A percentile compares a stretch with the other conserved stretches of the same genome.
Conservation (phyloP, 2,113 vertebrate genomes). For the Puffinus mauretanicus region DNA sequence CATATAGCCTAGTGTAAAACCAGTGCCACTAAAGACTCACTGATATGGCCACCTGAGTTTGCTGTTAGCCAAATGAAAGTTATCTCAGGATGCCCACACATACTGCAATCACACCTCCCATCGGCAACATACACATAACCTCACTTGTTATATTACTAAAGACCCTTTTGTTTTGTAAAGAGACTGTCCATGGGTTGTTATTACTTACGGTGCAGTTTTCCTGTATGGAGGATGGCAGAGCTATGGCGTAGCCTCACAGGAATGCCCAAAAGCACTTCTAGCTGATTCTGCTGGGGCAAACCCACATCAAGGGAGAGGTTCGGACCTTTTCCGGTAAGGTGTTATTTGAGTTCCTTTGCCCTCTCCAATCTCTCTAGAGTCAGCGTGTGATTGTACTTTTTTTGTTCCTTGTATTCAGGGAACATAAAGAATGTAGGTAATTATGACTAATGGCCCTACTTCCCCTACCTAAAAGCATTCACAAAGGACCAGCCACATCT, state of each 20-base stretch:
- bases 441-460: neutral
- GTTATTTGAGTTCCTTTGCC: neutral
- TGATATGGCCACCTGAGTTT: neutral
- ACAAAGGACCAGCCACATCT: neutral
- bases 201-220: neutral
- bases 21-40: neutral
- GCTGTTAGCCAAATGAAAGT: neutral
- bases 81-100: neutral
- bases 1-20: neutral
- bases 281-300: neutral
- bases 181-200: neutral
- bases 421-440: neutral
- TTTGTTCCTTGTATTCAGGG: neutral
- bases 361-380: neutral
- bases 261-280: neutral
- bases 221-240: neutral
- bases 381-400: neutral
- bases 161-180: neutral
- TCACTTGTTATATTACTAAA: neutral
- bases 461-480: neutral
- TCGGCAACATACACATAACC: neutral
- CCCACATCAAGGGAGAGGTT: neutral
- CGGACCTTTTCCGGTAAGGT: neutral
- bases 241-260: accelerated
- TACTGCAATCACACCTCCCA: neutral